Evolutionary conservation across 2,888 invertebrate genomes (phyloP).

Genomic region (Copidosoma aretas): DNA sequence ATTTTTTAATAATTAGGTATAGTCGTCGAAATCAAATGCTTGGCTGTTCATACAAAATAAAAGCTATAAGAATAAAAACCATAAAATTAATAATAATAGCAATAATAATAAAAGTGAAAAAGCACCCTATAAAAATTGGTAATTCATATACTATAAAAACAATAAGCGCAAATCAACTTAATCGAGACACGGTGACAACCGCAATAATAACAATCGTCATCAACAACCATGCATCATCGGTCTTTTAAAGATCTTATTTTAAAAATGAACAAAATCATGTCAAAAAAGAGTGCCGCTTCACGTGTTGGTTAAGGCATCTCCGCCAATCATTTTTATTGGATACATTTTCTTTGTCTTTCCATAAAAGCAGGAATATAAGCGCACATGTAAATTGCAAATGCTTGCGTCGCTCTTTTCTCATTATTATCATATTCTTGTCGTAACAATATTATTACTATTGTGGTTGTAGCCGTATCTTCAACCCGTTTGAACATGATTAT

Average conservation of each 20-base stretch:
- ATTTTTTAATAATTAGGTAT: constrained; percentile 9
- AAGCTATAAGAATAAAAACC: constrained; percentile 18
- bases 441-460: constrained; percentile 20
- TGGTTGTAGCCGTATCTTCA: constrained; percentile 36
- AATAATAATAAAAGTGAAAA: constrained; percentile 27
- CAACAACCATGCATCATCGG: neutral
- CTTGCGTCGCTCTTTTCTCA: constrained; percentile 22
- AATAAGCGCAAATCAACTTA: constrained; percentile 36
- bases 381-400: neutral
- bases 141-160: constrained; percentile 30
- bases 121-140: constrained; percentile 36
- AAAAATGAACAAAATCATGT: neutral
- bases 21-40: constrained; percentile 23
- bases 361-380: neutral
- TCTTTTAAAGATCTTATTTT: neutral
- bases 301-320: neutral
- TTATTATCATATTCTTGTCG: neutral
- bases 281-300: neutral
- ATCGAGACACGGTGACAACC: constrained; percentile 36
- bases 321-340: neutral
- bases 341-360: neutral
- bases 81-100: constrained; percentile 11
- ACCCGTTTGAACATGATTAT: constrained; percentile 35
- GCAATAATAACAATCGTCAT: constrained; percentile 31
- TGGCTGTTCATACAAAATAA: constrained; percentile 30